Conservation (phyloP, 1,140 invertebrate species). For the Leptinotarsa undecemlineata region DNA sequence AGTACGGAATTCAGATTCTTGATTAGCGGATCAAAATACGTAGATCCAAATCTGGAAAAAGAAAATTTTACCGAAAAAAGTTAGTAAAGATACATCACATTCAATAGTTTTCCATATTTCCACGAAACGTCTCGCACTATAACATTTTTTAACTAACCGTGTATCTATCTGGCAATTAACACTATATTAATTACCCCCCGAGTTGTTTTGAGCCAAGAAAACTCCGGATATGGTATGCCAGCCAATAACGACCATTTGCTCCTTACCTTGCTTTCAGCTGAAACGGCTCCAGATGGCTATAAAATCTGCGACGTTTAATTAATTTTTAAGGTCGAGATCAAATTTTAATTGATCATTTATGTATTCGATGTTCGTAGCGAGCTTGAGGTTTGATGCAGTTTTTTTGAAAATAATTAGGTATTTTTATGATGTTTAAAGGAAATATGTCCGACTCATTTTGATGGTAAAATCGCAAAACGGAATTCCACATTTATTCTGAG, state of each 20-base stretch:
- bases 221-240: neutral
- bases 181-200: conserved; percentile 1
- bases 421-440: conserved; percentile 1
- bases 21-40: too few relatives aligned
- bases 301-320: neutral
- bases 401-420: neutral
- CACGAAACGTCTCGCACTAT: neutral
- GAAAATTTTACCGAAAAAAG: too few relatives aligned
- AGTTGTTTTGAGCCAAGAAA: neutral
- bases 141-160: neutral
- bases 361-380: neutral
- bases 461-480: neutral
- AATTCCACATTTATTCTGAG: neutral
- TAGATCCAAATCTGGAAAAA: too few relatives aligned
- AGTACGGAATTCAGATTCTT: too few relatives aligned
- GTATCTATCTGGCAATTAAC: neutral
- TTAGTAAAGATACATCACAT: too few relatives aligned
- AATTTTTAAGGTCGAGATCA: neutral
- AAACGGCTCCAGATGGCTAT: neutral
- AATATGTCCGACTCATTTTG: neutral
- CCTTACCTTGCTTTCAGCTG: neutral
- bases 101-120: neutral
- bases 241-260: neutral
- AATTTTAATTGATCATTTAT: conserved; percentile 1
- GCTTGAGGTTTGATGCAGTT: neutral